Evolutionary conservation across 2,797 vertebrate species (phyloP).

Genomic region (Pseudomugil tenellus): DNA sequence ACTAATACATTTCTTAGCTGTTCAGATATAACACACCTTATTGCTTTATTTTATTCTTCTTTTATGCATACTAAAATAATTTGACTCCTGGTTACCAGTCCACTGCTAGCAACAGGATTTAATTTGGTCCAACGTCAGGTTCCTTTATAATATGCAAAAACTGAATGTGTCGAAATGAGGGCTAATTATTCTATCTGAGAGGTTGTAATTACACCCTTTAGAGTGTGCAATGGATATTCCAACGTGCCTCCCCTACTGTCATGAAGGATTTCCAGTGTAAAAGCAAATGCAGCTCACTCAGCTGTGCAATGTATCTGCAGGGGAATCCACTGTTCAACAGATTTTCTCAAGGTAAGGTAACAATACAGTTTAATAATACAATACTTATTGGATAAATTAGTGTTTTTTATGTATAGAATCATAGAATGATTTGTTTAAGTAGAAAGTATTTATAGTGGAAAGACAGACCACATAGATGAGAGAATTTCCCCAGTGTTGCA

Average conservation of each 20-base stretch:
- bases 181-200: conserved; percentile 78
- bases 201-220: conserved; percentile 77
- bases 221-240: conserved; percentile 66
- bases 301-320: conserved; percentile 43
- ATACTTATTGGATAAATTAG: conserved; percentile 26
- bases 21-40: conserved; percentile 25
- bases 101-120: conserved; percentile 64
- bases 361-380: too few species aligned
- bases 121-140: conserved; percentile 72
- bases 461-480: conserved; percentile 30
- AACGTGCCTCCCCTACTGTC: conserved; percentile 57
- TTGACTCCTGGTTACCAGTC: conserved; percentile 54
- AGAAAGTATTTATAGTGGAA: conserved; percentile 54
- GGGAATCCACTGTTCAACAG: conserved; percentile 45
- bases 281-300: conserved; percentile 50
- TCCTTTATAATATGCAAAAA: conserved; percentile 69
- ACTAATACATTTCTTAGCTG: not conserved
- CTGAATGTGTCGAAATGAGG: conserved; percentile 65
- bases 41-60: conserved; percentile 46
- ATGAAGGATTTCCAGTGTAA: conserved; percentile 61
- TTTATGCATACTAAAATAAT: conserved; percentile 51
- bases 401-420: conserved; percentile 36
- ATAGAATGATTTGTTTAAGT: conserved; percentile 48
- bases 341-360: too few species aligned
- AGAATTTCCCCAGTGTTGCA: conserved; percentile 44